These are phyloP conservation scores for Apostichopus parvimensis DNA, from an alignment of 35 echinoderm and acorn worm species.

Conservation along the genomic window DNA sequence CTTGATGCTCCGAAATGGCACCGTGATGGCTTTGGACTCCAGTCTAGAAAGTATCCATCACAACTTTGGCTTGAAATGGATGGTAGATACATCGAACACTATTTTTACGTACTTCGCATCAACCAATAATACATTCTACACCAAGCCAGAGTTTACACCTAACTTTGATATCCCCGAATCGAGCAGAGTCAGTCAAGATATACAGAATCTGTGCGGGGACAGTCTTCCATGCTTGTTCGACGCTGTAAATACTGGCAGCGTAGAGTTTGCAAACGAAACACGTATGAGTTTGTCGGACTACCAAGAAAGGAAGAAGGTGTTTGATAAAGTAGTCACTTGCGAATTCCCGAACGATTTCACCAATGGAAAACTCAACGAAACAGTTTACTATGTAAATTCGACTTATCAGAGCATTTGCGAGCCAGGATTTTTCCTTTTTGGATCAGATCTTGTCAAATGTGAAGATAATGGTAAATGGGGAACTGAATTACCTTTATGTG, in stretches of 20 bases:
- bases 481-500: neutral
- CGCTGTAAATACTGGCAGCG: constrained; percentile 25
- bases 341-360: neutral
- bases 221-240: constrained; percentile 21
- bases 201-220: neutral
- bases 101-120: constrained; percentile 12
- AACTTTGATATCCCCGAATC: neutral
- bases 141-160: neutral
- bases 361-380: neutral
- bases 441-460: neutral
- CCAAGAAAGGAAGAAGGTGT: neutral
- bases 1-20: constrained; percentile 40
- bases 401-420: neutral
- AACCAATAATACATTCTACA: neutral
- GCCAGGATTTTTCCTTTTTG: constrained; percentile 7
- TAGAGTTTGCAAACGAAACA: constrained; percentile 21
- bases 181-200: neutral
- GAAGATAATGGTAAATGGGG: neutral
- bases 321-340: too few species aligned
- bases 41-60: constrained; percentile 1
- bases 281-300: neutral
- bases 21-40: neutral
- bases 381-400: neutral
- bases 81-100: neutral
- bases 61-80: constrained; percentile 8